phyloP scores from a whole-genome alignment of 2,113 vertebrate species.

The Urocolius indicus region DNA sequence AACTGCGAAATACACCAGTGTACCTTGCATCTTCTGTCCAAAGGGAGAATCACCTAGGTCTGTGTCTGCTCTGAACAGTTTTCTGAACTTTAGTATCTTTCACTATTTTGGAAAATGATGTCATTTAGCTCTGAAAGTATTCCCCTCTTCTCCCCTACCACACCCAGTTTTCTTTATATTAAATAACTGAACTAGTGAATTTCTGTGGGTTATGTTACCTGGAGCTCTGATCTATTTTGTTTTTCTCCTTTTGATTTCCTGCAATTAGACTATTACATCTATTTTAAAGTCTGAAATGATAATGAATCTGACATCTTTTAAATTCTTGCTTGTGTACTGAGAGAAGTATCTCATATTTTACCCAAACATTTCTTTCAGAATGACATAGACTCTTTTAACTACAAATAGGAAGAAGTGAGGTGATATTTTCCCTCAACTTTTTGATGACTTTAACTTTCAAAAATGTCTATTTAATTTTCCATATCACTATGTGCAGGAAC shows the following conservation, averaged over 20 bases:
- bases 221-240: neutral
- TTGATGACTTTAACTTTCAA: neutral
- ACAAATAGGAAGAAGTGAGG: neutral
- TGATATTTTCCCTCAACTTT: neutral
- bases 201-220: neutral
- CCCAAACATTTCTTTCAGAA: neutral
- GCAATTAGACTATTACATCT: neutral
- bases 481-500: neutral
- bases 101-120: neutral
- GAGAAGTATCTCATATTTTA: neutral
- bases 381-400: neutral
- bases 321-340: neutral
- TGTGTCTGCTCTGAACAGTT: neutral
- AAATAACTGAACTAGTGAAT: neutral
- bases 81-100: neutral
- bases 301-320: neutral
- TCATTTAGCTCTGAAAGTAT: neutral
- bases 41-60: rapidly evolving
- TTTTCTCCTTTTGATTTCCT: neutral
- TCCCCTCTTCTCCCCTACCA: neutral
- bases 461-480: neutral
- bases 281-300: neutral
- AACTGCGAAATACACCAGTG: neutral
- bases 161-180: neutral
- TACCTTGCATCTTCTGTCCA: neutral